Percentiles rank a stretch among this genome's conserved stretches.
These are phyloP conservation scores for Staurois parvus DNA, from an alignment of 2,797 vertebrate genomes.

Conservation along the genomic window DNA sequence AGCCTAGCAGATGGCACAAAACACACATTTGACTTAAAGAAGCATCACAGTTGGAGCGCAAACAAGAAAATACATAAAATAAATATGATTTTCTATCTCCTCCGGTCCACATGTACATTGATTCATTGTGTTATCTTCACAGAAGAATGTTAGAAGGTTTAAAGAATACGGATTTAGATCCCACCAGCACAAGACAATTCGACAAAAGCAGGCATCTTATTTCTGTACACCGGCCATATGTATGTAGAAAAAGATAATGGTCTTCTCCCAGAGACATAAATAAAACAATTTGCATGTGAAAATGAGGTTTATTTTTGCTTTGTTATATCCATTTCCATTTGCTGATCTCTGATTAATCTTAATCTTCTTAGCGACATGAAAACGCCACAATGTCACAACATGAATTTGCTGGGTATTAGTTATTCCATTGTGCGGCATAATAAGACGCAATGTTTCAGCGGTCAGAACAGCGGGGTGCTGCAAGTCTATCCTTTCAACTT, in stretches of 20 bases:
- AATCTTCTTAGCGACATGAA: slow-evolving; percentile 59
- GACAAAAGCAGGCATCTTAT: slow-evolving; percentile 30
- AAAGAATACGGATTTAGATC: slow-evolving; percentile 47
- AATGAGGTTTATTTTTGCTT: slow-evolving; percentile 55
- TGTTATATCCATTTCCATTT: slow-evolving; percentile 40
- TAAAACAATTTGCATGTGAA: slow-evolving; percentile 60
- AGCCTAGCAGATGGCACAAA: not conserved
- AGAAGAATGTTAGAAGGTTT: slow-evolving; percentile 22
- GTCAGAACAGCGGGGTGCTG: slow-evolving; percentile 41
- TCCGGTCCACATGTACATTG: slow-evolving; percentile 2
- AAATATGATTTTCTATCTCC: slow-evolving; percentile 4
- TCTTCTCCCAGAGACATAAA: slow-evolving; percentile 47
- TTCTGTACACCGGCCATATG: slow-evolving; percentile 38
- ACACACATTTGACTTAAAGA: not conserved
- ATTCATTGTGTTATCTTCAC: slow-evolving; percentile 28
- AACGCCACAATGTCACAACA: slow-evolving; percentile 56
- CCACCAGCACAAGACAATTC: slow-evolving; percentile 41
- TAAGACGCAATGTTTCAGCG: slow-evolving; percentile 37
- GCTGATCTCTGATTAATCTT: slow-evolving; percentile 56
- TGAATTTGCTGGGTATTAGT: slow-evolving; percentile 49
- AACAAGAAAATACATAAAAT: not conserved
- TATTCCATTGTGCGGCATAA: slow-evolving; percentile 55
- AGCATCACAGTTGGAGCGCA: not conserved
- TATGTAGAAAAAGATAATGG: slow-evolving; percentile 57
- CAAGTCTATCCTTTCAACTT: slow-evolving; percentile 41